Evolutionary conservation across 2,888 invertebrate genomes (phyloP).

Genomic region (Lasioglossum lativentre): DNA sequence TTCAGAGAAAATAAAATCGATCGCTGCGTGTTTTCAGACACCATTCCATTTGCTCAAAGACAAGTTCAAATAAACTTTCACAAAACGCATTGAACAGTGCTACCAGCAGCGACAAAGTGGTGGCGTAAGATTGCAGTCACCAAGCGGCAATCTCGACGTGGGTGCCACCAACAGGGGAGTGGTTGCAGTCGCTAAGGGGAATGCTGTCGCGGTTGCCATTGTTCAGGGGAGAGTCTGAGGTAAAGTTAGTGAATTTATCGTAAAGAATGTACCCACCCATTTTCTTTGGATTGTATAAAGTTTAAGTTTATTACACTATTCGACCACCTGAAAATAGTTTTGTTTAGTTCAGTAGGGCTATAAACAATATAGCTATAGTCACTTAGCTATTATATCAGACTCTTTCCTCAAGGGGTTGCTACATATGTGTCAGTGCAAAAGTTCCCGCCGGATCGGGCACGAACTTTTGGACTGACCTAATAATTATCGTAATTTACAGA

Average conservation of each 20-base stretch:
- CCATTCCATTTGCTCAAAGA: not conserved
- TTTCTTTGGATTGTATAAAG: too few relatives aligned
- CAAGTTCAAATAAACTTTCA: not conserved
- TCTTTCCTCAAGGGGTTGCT: not conserved
- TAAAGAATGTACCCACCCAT: too few relatives aligned
- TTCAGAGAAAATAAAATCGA: not conserved
- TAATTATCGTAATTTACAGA: not conserved
- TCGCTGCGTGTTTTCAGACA: too few relatives aligned
- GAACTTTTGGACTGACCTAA: not conserved
- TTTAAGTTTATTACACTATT: too few relatives aligned
- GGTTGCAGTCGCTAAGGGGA: not conserved
- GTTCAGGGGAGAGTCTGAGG: not conserved
- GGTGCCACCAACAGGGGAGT: not conserved
- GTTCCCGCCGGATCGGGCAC: not conserved
- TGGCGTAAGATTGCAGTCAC: not conserved
- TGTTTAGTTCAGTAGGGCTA: too few relatives aligned
- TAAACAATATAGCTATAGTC: not conserved
- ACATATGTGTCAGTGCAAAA: not conserved
- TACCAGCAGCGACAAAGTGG: not conserved
- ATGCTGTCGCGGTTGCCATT: not conserved
- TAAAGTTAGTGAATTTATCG: not conserved
- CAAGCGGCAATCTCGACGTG: not conserved
- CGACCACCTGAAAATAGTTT: too few relatives aligned
- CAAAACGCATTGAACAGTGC: not conserved
- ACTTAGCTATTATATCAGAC: too few relatives aligned